These are phyloP conservation scores for Drosophila mojavensis DNA, from an alignment of 1,140 invertebrate genomes.

Conservation along the genomic window DNA sequence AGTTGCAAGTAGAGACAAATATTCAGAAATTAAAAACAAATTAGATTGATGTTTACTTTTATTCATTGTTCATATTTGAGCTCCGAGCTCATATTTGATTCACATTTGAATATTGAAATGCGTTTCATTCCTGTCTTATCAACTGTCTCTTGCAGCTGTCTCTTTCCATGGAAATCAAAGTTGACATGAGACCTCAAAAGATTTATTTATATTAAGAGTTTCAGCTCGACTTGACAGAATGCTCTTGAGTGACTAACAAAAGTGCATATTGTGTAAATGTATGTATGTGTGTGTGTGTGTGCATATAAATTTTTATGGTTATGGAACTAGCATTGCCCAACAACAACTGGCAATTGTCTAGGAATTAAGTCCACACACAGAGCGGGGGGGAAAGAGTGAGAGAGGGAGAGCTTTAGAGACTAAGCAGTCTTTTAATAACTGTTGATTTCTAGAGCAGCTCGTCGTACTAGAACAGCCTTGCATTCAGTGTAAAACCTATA, in stretches of 20 bases:
- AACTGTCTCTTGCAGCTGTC: not conserved
- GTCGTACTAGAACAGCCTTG: not conserved
- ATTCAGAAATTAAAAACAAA: too few species aligned
- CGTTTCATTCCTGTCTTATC: too few species aligned
- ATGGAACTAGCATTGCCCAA: slow-evolving; percentile 16
- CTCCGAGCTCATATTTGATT: too few species aligned
- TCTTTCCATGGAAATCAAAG: not conserved
- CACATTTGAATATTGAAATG: too few species aligned
- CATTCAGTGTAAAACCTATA: slow-evolving; percentile 22
- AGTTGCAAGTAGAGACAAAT: too few species aligned
- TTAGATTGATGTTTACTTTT: too few species aligned
- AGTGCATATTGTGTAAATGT: too few species aligned
- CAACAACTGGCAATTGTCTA: slow-evolving; percentile 25
- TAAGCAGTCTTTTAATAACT: slow-evolving; percentile 26
- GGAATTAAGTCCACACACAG: slow-evolving; percentile 11
- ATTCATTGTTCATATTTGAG: not conserved
- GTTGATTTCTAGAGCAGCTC: slow-evolving; percentile 10
- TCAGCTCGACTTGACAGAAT: slow-evolving; percentile 15
- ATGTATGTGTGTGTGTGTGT: too few species aligned
- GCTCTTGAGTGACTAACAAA: too few species aligned
- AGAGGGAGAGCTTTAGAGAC: not conserved
- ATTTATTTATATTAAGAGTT: slow-evolving; percentile 23
- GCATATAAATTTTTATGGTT: slow-evolving; percentile 20
- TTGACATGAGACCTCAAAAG: slow-evolving; percentile 1
- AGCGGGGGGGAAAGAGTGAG: not conserved